phyloP scores from a whole-genome alignment of 1,140 invertebrate genomes.

The Lasaia peninsularis region DNA sequence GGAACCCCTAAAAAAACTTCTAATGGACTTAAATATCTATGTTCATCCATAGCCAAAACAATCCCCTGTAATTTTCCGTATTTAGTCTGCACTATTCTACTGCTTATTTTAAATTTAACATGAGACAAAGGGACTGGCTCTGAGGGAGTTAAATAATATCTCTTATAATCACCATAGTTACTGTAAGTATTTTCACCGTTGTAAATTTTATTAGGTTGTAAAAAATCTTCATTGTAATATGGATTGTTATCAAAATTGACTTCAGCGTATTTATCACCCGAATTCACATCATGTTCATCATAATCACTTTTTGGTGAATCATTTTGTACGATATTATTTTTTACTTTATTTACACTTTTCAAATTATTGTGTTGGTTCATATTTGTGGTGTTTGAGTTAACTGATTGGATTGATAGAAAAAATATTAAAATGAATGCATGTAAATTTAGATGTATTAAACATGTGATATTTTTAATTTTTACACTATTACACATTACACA shows the following conservation, averaged over 20 bases:
- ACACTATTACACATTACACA: constrained; percentile 41
- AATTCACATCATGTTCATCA: constrained; percentile 41
- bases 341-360: constrained; percentile 17
- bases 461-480: constrained; percentile 9
- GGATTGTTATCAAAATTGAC: constrained; percentile 66
- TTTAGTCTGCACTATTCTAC: constrained; percentile 87
- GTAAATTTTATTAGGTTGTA: constrained; percentile 58
- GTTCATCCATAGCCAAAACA: constrained; percentile 84
- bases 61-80: constrained; percentile 90
- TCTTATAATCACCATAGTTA: constrained; percentile 68
- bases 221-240: constrained; percentile 56
- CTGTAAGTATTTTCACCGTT: constrained; percentile 57
- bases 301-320: constrained; percentile 46
- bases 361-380: constrained; percentile 46
- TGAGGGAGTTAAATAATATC: constrained; percentile 60
- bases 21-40: constrained; percentile 84
- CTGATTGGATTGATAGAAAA: constrained; percentile 47
- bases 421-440: constrained; percentile 46
- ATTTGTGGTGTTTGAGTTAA: constrained; percentile 67
- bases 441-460: constrained; percentile 19
- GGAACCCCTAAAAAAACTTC: constrained; percentile 96
- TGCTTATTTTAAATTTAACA: constrained; percentile 80
- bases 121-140: constrained; percentile 59
- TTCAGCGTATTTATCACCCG: constrained; percentile 42
- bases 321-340: constrained; percentile 29